Conservation (phyloP, 2,888 invertebrate genomes). For the Cistogaster globosa region DNA sequence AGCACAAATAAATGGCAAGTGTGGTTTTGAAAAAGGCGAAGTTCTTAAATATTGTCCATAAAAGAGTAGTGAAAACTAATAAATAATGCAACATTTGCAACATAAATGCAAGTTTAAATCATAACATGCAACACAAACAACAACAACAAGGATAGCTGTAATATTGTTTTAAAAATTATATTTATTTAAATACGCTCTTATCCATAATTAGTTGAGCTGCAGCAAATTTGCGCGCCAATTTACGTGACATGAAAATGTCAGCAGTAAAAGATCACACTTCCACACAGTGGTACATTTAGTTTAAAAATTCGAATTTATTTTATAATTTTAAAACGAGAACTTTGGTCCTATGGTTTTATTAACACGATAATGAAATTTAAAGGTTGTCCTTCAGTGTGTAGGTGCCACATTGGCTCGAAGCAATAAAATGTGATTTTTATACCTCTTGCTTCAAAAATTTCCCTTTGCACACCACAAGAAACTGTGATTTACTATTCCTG, state of each 20-base stretch:
- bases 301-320: no score
- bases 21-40: constrained; percentile 63
- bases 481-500: no score
- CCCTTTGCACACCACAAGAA: no score
- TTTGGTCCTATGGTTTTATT: no score
- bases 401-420: no score
- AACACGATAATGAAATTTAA: no score
- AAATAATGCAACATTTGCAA: constrained; percentile 61
- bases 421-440: no score
- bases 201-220: constrained; percentile 30
- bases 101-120: constrained; percentile 44
- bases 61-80: constrained; percentile 60
- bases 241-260: constrained; percentile 10
- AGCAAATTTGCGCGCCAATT: constrained; percentile 67
- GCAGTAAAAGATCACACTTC: not conserved
- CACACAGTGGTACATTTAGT: not conserved
- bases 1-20: constrained; percentile 60
- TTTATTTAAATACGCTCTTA: constrained; percentile 26
- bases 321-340: no score
- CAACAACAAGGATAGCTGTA: constrained; percentile 5
- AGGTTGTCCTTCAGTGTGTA: no score
- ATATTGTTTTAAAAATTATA: constrained; percentile 31
- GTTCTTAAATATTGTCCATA: constrained; percentile 56
- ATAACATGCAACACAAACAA: not conserved
- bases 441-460: no score